Evolutionary conservation across 2,797 vertebrate species (phyloP).

Genomic region (Mormyrus proboscirostris): DNA sequence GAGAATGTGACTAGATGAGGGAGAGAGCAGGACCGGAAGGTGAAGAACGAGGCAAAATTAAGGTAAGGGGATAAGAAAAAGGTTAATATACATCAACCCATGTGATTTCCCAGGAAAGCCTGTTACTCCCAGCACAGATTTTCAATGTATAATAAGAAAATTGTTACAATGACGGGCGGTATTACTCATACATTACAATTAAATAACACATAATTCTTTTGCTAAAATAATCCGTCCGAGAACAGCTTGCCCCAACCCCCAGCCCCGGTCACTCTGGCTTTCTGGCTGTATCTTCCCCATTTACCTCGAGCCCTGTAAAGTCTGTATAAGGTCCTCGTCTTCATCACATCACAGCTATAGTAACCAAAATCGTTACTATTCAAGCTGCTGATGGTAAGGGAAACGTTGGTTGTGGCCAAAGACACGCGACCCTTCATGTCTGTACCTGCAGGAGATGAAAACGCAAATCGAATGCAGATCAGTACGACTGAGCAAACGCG

Average conservation of each 20-base stretch:
- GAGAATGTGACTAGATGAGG: background rate
- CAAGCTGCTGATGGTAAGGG: conserved; percentile 37
- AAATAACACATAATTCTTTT: background rate
- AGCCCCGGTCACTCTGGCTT: background rate
- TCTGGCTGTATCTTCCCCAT: background rate
- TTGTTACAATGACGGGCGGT: background rate
- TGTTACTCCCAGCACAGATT: background rate
- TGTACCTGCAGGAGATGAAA: conserved; percentile 4
- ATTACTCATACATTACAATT: background rate
- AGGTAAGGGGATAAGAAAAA: background rate
- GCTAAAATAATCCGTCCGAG: background rate
- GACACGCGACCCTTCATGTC: background rate
- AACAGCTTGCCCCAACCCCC: background rate
- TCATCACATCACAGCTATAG: conserved; percentile 9
- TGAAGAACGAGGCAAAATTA: background rate
- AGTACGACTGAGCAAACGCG: background rate
- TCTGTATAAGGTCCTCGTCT: accelerated
- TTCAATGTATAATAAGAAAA: background rate
- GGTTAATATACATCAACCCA: background rate
- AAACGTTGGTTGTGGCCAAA: accelerated
- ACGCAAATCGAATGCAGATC: background rate
- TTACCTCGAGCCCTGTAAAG: conserved; percentile 26
- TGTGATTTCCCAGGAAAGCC: background rate
- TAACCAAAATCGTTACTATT: conserved; percentile 29
- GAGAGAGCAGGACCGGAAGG: background rate